Base-by-base conservation (phyloP, 2,888 invertebrate genomes). In the Cephus pygmeus region DNA sequence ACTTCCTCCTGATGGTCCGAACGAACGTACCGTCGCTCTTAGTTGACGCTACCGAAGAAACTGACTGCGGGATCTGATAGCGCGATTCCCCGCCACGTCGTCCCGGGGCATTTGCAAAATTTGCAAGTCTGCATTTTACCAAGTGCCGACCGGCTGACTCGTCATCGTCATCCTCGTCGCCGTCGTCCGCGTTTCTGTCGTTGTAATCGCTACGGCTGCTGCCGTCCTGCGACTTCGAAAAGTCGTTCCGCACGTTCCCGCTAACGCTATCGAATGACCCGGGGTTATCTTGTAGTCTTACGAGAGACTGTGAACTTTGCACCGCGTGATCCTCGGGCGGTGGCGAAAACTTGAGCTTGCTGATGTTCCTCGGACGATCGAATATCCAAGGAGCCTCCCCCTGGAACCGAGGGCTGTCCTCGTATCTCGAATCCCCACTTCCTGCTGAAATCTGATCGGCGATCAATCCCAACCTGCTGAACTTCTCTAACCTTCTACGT, bases 101-200 rank as follows among this genome's bases (percentile, higher is more conserved):
- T 56, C 23, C 71, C 81, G 77, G 69, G 73, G 74, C 79, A 79
- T 83, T 83, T 81, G 79, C 75, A 73, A 83, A 84, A 86, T 83
- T 82, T 81, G 86, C 87, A 84, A 88, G 80, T 85, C 82, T 81
- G 87, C 88, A 88, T 88, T 86, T 88, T 85, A 83, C 83, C 80
- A 73, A 40, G 71, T 74, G 30, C 69, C 30, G 34, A 69, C 34
- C 73, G 40, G 75, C 77, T 77, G 77, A 76, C 79, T 81, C 77
- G 40, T 56, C 77, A 31, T 40, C 30, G 69, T 40, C 77, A 69
- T 73, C 75, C 73, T 69, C 69, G 71, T 77, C 73, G 76, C 78
- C 74, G 74, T 34, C 56, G 69, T 71, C 77, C 69, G 79, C 76
- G 33, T 34, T 69, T 76, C 69, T 69, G 31, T 31, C 34, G 77